These are phyloP conservation scores for Ceyx margarethae DNA, from an alignment of 2,113 vertebrate species.

Conservation along the genomic window DNA sequence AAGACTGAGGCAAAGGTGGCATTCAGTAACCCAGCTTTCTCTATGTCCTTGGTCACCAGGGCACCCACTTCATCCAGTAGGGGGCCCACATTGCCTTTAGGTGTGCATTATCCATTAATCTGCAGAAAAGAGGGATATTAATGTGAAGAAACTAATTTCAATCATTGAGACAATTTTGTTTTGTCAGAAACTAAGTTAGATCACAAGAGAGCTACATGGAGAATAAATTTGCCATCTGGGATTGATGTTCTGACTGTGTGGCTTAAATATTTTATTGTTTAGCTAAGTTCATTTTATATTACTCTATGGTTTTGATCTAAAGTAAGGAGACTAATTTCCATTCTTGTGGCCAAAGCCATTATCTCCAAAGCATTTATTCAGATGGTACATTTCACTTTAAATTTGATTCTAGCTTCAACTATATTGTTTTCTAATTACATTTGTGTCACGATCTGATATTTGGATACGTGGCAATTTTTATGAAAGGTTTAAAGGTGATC, in stretches of 20 bases:
- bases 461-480: no score
- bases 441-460: no score
- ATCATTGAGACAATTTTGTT: constrained; percentile 7
- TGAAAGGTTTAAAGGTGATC: no score
- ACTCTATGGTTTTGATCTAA: background rate
- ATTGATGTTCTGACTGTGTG: background rate
- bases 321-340: background rate
- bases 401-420: constrained; percentile 29
- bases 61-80: no score
- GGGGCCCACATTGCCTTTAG: no score
- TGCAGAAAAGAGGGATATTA: background rate
- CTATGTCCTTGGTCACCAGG: no score
- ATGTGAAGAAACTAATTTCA: constrained; percentile 4
- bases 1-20: no score
- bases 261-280: constrained; percentile 43
- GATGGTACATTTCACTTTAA: constrained; percentile 35
- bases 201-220: background rate
- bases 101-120: no score
- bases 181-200: background rate
- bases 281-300: background rate
- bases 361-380: constrained; percentile 16
- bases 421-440: constrained; percentile 49
- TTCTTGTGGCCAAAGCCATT: constrained; percentile 7
- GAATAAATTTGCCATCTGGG: background rate
- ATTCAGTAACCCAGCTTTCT: no score